These are phyloP conservation scores for Tarsius wallacei DNA, from an alignment of 2,797 vertebrate genomes.

Conservation along the genomic window DNA sequence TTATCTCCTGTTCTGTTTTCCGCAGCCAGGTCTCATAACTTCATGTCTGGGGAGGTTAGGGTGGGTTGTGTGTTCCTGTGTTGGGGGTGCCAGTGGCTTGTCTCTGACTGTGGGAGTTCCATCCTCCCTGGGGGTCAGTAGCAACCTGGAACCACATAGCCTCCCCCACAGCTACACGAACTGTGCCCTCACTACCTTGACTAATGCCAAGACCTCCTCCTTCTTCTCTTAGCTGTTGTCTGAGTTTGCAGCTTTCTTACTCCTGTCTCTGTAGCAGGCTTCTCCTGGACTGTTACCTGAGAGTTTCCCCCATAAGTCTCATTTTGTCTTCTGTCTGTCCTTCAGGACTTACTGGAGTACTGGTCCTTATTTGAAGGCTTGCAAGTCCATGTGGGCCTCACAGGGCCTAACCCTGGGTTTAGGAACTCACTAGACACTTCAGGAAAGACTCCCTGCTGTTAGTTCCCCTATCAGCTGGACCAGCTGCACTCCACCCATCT, in stretches of 20 bases:
- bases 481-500: neutral
- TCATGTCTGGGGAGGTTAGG: neutral
- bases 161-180: neutral
- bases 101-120: neutral
- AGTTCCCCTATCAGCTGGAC: neutral
- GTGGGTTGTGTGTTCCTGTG: neutral
- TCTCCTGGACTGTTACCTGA: neutral
- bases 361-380: neutral
- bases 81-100: neutral
- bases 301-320: neutral
- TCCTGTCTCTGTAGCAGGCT: neutral
- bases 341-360: neutral
- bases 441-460: neutral
- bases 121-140: neutral
- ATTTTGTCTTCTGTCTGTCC: neutral
- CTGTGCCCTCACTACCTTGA: neutral
- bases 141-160: neutral
- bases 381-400: neutral
- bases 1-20: neutral
- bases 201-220: neutral
- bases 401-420: neutral
- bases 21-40: neutral
- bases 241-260: neutral
- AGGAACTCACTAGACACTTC: too few relatives aligned
- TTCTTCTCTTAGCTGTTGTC: neutral